Percentiles rank a stretch among this genome's conserved stretches.
phyloP scores from a whole-genome alignment of 2,113 vertebrate genomes.

The Nestor notabilis region DNA sequence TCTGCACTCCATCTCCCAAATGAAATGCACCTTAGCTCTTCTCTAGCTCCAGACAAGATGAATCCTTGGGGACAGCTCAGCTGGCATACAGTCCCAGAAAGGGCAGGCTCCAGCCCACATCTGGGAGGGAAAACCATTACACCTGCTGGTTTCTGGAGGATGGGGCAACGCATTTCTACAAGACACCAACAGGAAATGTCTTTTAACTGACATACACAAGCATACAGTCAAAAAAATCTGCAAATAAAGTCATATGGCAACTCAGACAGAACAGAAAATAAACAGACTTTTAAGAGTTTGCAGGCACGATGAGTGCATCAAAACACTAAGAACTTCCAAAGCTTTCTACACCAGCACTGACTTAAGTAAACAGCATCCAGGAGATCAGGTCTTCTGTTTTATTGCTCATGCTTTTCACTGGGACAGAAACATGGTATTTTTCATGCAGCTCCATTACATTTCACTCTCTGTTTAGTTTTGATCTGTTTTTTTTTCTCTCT shows the following conservation, averaged over 20 bases:
- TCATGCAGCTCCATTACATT: background rate
- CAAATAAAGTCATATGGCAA: background rate
- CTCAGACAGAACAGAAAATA: background rate
- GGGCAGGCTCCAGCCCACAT: slow-evolving; percentile 81
- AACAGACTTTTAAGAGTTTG: background rate
- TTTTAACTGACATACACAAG: background rate
- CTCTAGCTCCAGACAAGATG: slow-evolving; percentile 79
- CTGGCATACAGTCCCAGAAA: slow-evolving; percentile 80
- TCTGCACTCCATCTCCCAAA: slow-evolving; percentile 88
- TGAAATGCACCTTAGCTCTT: slow-evolving; percentile 82
- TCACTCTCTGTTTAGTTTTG: background rate
- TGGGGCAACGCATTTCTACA: slow-evolving; percentile 85
- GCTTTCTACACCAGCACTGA: background rate
- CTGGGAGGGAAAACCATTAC: slow-evolving; percentile 79
- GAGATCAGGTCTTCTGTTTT: background rate
- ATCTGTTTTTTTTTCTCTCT: too few species aligned
- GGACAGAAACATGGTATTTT: background rate
- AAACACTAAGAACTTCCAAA: background rate
- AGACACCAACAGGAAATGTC: background rate
- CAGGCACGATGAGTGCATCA: background rate
- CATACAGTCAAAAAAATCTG: background rate
- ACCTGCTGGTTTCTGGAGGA: slow-evolving; percentile 76
- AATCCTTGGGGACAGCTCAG: slow-evolving; percentile 88
- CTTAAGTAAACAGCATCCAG: background rate
- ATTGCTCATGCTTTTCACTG: background rate